These are phyloP conservation scores for Copidosoma floridanum DNA, from an alignment of 1,140 invertebrate species.

Conservation along the genomic window DNA sequence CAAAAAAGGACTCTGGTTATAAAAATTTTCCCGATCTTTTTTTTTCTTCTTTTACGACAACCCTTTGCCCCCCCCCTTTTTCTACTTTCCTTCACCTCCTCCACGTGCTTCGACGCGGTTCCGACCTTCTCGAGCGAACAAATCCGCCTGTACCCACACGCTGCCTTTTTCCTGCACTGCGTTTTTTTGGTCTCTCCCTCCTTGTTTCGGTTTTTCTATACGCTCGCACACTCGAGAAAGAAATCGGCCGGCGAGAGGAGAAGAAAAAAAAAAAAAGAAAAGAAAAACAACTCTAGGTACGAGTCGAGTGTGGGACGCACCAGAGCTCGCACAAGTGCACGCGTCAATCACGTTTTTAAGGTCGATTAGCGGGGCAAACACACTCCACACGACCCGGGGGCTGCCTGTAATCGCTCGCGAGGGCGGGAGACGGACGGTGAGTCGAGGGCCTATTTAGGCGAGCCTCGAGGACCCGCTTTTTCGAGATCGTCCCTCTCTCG, in stretches of 20 bases:
- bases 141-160: too few species aligned
- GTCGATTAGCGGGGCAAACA: conserved; percentile 24
- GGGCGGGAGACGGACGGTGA: too few species aligned
- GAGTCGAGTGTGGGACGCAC: conserved; percentile 8
- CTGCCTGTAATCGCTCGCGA: conserved; percentile 15
- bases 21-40: conserved; percentile 8
- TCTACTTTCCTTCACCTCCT: background rate
- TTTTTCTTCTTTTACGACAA: background rate
- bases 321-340: too few species aligned
- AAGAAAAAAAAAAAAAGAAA: background rate
- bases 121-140: background rate
- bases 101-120: background rate
- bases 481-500: too few species aligned
- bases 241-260: background rate
- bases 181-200: background rate
- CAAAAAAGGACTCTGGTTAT: background rate
- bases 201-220: background rate
- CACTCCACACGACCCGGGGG: too few species aligned
- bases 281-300: background rate
- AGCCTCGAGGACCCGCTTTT: conserved; percentile 6
- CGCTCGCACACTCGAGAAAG: background rate
- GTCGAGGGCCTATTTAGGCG: conserved; percentile 3
- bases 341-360: conserved; percentile 18
- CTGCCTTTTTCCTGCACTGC: background rate
- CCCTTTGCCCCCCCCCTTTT: background rate